Base-by-base conservation (phyloP, 2,113 vertebrate genomes). In the Podiceps cristatus region DNA sequence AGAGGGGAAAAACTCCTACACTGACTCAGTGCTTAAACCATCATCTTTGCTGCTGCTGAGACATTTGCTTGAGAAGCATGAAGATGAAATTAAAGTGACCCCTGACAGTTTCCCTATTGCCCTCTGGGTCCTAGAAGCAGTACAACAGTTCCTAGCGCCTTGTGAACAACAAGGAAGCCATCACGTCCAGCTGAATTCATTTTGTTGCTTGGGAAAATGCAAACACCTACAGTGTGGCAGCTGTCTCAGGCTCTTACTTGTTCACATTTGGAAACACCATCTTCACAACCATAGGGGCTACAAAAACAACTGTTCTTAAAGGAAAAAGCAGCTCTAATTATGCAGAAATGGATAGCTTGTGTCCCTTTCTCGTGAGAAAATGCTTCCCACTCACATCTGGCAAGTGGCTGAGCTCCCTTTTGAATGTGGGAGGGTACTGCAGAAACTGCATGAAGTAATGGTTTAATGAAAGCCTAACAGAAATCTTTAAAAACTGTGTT, bases 301-400 rank as follows among this genome's bases (percentile, higher is more conserved):
- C 24, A 96, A 74, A 96, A 93, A 7, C 37, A 78, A 60, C 31
- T 18, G 31, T 40, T 68, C 58, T 60, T 75, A 47, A 40, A 45
- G 52, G 3, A 53, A 59, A 35, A 33, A 35, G 68, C 47, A 49
- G 45, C 55, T 82, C 83, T 55, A 63, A 56, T 88, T 95, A 31
- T 29, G 33, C 19, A 91, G 75, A 93, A 92, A 92, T 45, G 28
- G 78, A 86, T 83, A 80, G 49, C 50, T 76, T 77, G 64, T 62
- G 72, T 58, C 78, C 76, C 83, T 5, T 90, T 88, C 91, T 95
- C 25, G 3, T 45, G 75, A 94, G 62, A 71, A 96, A 96, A 88
- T 73, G 35, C 94, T 91, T 97, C 93, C 93, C 95, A 94, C 88
- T 94, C 90, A 79, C 63, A 93, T 72, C 82, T 94, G 77, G 85